Base-by-base conservation (phyloP, 2,113 vertebrate genomes). In the Sceloporus tristichus region DNA sequence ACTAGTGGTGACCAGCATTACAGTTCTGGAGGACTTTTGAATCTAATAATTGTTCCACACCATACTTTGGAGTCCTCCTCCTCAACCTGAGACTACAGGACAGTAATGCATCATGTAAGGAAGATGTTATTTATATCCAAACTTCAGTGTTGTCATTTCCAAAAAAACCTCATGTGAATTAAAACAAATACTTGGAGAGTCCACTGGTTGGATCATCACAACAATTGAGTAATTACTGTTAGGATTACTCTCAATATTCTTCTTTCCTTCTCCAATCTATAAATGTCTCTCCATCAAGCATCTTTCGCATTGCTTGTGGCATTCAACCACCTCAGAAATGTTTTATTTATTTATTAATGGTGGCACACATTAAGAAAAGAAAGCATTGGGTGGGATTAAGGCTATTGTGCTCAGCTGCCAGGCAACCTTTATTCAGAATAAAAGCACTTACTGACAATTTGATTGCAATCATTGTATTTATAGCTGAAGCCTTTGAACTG, bases 381-480 rank as follows among this genome's bases (percentile, higher is more conserved):
- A 65, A 86, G 29, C 27, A 8, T 48, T 74, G 79, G 79, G 66
- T 79, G 75, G 85, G 83, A 76, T 2, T 11, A 59, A 82, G 85
- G 53, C 66, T 87, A 87, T 92, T 91, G 80, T 85, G 13, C 85
- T 90, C 90, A 86, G 85, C 86, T 86, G 38, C 76, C 40, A 76
- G 80, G 66, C 90, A 92, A 29, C 14, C 81, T 88, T 88, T 86
- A 90, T 87, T 75, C 85, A 76, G 86, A 91, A 93, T 1, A 79
- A 92, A 89, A 92, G 40, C 19, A 85, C 82, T 85, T 85, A 82
- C 80, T 13, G 85, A n/a, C 73, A 84, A 78, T 82, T 92, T 78
- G 59, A 86, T 89, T 89, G 29, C n/a, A 92, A 14, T 73, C 84
- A 92, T 54, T 91, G 9, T 66, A 48, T 89, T 93, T 91, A 65